Evolutionary conservation across 2,888 invertebrate species (phyloP), one percentile per base, ranked within the genome.

Genomic region (Leucophenga maculata): DNA sequence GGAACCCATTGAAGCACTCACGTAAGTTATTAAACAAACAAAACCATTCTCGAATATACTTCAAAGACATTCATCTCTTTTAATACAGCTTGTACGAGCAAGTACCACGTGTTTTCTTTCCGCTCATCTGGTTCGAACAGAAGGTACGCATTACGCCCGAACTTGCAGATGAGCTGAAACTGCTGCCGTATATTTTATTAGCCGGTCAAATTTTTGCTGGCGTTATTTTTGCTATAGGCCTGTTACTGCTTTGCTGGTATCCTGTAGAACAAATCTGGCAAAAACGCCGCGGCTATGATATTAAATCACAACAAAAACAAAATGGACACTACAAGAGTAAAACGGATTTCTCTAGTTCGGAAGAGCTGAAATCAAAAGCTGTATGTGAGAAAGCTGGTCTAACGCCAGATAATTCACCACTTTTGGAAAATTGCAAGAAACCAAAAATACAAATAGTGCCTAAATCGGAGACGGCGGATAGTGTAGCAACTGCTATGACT

Each of bases 101-200:
- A 22, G 91, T 93, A 0, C 94, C 94, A 0, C 90, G 88, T 67
- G 90, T 93, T 75, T 92, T 92, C 84, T 92, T 95, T 77, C 95
- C 95, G 0, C 90, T 94, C 68, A 90, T 95, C 71, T 95, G 95
- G 95, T 93, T 95, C 78, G 92, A 94, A 79, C 92, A 95, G 83
- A 90, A 89, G 69, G 93, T 93, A 1, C 86, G 88, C 14, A 89
- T 94, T 0, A 91, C 92, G 0, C 89, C 91, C 0, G 88, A 90
- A 0, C 84, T 94, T 64, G 89, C 91, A 0, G 84, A 87, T 0
- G 91, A 92, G 65, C 85, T 95, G 18, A 89, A 87, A 70, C 75
- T 89, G 14, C 79, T 92, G 14, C 82, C 91, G 0, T 79, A 88
- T 73, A 89, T 93, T 0, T 89, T 93, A 0, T 80, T 86, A 14